Conservation (phyloP, 2,797 vertebrate species). For the Urocyon cinereoargenteus region DNA sequence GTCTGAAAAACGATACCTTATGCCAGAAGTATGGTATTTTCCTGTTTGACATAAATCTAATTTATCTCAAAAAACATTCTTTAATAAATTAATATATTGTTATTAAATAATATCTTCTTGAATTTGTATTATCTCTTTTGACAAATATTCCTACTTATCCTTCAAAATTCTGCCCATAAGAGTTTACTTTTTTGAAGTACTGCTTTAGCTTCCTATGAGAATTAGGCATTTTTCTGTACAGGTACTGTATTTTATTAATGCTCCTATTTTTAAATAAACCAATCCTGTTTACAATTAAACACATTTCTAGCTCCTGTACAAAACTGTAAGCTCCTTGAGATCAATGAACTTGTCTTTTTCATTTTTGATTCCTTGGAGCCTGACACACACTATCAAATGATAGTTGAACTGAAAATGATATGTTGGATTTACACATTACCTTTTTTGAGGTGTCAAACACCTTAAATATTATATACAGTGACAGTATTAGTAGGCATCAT, state of each 20-base stretch:
- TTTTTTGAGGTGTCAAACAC: background rate
- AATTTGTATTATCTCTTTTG: background rate
- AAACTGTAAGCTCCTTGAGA: background rate
- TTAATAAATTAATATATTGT: background rate
- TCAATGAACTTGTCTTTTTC: background rate
- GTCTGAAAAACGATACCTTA: background rate
- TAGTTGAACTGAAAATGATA: background rate
- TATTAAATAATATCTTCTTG: background rate
- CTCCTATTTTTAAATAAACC: background rate
- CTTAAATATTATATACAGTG: background rate
- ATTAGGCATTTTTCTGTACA: background rate
- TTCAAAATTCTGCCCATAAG: background rate
- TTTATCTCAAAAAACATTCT: background rate
- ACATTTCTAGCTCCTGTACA: background rate
- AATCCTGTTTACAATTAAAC: background rate
- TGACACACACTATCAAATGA: background rate
- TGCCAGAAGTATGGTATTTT: background rate
- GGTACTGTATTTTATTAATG: background rate
- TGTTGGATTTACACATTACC: background rate
- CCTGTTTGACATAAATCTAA: background rate
- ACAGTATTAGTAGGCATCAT: background rate
- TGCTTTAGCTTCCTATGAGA: background rate
- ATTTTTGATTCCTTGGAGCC: background rate
- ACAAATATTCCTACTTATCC: background rate
- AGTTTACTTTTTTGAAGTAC: background rate